These are phyloP conservation scores for Acanthosepion pharaonis DNA, from an alignment of 2,888 invertebrate species.

Conservation along the genomic window DNA sequence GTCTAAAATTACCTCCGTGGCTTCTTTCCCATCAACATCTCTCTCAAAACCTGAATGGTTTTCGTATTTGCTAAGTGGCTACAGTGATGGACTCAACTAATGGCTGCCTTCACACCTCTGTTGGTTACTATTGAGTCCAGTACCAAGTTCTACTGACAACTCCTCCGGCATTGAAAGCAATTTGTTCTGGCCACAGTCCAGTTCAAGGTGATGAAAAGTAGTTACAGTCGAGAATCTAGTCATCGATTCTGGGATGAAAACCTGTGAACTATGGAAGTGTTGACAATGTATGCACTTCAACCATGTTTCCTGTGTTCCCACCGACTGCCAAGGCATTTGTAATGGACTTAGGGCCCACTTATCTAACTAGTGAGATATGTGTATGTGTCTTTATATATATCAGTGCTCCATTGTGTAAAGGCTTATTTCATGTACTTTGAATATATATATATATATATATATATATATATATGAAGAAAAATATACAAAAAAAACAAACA, in stretches of 20 bases:
- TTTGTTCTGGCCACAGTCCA: conserved; percentile 23
- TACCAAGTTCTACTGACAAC: not conserved
- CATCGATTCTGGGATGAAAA: not conserved
- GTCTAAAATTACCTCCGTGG: not conserved
- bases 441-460: too few relatives aligned
- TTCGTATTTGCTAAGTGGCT: not conserved
- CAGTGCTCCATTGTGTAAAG: too few relatives aligned
- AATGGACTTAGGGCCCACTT: not conserved
- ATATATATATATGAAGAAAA: too few relatives aligned
- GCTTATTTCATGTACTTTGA: too few relatives aligned
- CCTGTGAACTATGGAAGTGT: conserved; percentile 16
- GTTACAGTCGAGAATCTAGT: not conserved
- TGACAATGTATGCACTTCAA: not conserved
- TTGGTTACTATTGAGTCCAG: not conserved
- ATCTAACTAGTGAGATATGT: not conserved
- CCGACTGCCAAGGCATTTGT: not conserved
- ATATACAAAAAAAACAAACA: too few relatives aligned
- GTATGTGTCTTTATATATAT: too few relatives aligned
- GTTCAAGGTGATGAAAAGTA: not conserved
- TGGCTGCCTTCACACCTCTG: not conserved
- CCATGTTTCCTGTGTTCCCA: not conserved
- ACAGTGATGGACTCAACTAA: not conserved
- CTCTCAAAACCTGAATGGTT: not conserved
- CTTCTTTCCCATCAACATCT: not conserved
- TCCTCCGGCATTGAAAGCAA: conserved; percentile 20